Evolutionary conservation across 2,113 vertebrate species (phyloP), one percentile per base, ranked within the genome.

Genomic region (Salminus brasiliensis): DNA sequence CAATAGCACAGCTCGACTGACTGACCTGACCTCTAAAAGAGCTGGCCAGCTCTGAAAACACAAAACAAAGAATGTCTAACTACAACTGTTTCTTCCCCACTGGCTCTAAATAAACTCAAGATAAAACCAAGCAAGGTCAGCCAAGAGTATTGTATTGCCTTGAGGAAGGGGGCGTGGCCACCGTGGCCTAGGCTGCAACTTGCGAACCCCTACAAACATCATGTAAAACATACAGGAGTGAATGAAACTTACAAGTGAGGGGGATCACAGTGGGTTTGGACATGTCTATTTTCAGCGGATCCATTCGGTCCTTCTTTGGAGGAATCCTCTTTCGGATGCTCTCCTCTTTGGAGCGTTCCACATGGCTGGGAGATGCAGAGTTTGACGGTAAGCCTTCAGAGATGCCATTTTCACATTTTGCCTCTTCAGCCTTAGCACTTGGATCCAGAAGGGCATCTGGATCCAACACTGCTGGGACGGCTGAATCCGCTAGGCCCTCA

Each of bases 261-360:
- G 90, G 91, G 11, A 85, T 81, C 8, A 81, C 52, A 23, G 81
- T 39, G 0, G 72, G 81, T 52, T 88, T 89, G 52, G 92, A 85
- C 91, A 93, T 92, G 79, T 94, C 92, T 59, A 93, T 86, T 80
- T 93, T 93, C 70, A 94, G 83, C 27, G 93, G 93, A 65, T 93
- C 91, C 1, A 87, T 30, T 88, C 92, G 90, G 60, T 90, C 88
- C 72, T 90, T 93, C 85, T 92, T 93, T 49, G 89, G 88, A 4
- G 88, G 87, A 79, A 93, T 87, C 55, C 87, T 88, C 78, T 87
- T 93, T 83, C 82, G 91, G 0, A 70, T 79, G 0, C 80, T 71
- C 8, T 8, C 16, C 13, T 41, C 21, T 55, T 71, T 53, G 41
- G 80, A 71, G 66, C 45, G 41, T 55, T 7, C 32, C 1, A 23